Conservation (phyloP, 2,888 invertebrate genomes). For the Glaucopsyche alexis region DNA sequence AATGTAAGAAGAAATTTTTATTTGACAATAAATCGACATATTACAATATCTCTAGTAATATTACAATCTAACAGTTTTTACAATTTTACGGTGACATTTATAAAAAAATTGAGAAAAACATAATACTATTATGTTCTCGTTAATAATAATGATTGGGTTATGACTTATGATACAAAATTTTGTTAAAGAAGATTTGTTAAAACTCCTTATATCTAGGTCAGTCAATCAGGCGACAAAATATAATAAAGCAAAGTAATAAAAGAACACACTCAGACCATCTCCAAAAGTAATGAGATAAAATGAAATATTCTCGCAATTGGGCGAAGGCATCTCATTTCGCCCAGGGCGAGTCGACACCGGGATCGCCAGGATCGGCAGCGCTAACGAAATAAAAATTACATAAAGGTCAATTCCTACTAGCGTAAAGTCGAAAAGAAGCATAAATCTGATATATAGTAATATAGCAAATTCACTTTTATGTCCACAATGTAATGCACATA, state of each 20-base stretch:
- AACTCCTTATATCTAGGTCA: neutral
- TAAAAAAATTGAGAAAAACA: no score
- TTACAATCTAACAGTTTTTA: no score
- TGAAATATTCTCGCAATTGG: slow-evolving; percentile 44
- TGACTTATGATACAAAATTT: no score
- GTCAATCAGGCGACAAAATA: slow-evolving; percentile 4
- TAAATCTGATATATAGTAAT: neutral
- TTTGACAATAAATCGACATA: no score
- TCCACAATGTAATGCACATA: neutral
- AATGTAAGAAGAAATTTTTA: no score
- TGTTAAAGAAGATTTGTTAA: no score
- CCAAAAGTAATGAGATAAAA: slow-evolving; percentile 42
- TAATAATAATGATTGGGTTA: no score
- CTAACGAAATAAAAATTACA: slow-evolving; percentile 43
- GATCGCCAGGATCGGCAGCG: slow-evolving; percentile 39
- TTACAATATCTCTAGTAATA: no score
- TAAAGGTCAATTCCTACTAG: slow-evolving; percentile 23
- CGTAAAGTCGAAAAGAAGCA: neutral
- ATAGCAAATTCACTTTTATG: neutral
- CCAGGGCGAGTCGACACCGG: slow-evolving; percentile 39
- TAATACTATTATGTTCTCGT: no score
- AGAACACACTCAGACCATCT: slow-evolving; percentile 36
- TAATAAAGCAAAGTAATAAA: slow-evolving; percentile 40
- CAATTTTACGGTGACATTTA: no score
- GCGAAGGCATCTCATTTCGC: slow-evolving; percentile 43